These are phyloP conservation scores for Orthosia cruda DNA, from an alignment of 2,888 invertebrate genomes.

Conservation along the genomic window DNA sequence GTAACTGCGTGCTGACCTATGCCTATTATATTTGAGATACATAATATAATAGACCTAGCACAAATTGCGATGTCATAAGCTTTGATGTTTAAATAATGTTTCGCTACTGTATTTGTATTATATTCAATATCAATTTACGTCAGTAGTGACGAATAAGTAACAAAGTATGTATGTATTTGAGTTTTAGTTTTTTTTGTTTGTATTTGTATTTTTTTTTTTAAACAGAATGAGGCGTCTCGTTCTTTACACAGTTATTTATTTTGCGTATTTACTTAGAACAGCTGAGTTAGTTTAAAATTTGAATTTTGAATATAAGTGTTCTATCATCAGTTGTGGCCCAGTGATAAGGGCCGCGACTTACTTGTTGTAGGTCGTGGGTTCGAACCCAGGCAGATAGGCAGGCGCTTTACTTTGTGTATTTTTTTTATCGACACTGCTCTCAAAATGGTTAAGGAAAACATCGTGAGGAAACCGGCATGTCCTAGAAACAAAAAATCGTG, in stretches of 20 bases:
- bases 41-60: neutral
- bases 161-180: neutral
- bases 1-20: neutral
- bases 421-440: too few relatives aligned
- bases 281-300: neutral
- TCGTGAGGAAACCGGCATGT: too few relatives aligned
- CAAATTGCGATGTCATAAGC: conserved; percentile 18
- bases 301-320: neutral
- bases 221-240: neutral
- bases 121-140: neutral
- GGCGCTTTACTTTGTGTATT: too few relatives aligned
- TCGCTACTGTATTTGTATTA: conserved; percentile 8
- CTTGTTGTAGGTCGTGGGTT: too few relatives aligned
- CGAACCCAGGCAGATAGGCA: too few relatives aligned
- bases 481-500: too few relatives aligned
- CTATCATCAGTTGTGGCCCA: neutral
- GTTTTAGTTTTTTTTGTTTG: too few relatives aligned
- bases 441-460: too few relatives aligned
- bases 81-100: neutral
- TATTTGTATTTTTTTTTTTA: too few relatives aligned
- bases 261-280: neutral
- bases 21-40: neutral
- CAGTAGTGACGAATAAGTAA: neutral
- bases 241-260: neutral
- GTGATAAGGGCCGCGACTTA: too few relatives aligned